A percentile compares a stretch with the other conserved stretches of the same genome.
Evolutionary conservation across 2,888 invertebrate species (phyloP).

Genomic region (Platypus cylindrus): DNA sequence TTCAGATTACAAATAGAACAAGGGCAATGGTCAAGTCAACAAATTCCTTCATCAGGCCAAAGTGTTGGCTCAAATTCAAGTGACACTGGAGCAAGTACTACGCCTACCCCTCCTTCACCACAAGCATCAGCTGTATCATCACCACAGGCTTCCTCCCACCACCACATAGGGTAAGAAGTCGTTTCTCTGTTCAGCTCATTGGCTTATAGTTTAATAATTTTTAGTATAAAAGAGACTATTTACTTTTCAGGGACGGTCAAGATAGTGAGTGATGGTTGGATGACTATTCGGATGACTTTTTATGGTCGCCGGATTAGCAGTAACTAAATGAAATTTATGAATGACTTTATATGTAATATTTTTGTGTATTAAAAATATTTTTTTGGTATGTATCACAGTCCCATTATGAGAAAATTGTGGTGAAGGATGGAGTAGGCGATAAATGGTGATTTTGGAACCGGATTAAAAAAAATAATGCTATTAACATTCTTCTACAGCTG

Average conservation of each 20-base stretch:
- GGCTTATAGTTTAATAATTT: no score
- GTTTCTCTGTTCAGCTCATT: no score
- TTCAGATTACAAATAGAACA: slow-evolving; percentile 50
- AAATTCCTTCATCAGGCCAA: slow-evolving; percentile 25
- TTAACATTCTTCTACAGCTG: no score
- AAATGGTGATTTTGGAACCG: no score
- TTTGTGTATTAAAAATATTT: no score
- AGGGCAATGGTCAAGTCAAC: slow-evolving; percentile 38
- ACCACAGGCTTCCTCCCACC: slow-evolving; percentile 23
- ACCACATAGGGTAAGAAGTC: slow-evolving; percentile 12
- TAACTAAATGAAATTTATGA: no score
- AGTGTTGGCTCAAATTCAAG: slow-evolving; percentile 25
- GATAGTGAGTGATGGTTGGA: slow-evolving; percentile 10
- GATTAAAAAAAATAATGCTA: no score
- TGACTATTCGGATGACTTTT: neutral
- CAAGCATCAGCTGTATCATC: slow-evolving; percentile 37
- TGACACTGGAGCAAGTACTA: slow-evolving; percentile 33
- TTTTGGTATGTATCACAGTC: no score
- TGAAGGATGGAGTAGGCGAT: no score
- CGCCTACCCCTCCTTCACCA: slow-evolving; percentile 41
- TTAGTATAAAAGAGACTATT: neutral
- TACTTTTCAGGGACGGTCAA: slow-evolving; percentile 11
- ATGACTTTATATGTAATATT: no score
- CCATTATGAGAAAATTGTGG: no score
- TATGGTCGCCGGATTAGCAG: no score